Base-by-base conservation (phyloP, 2,888 invertebrate genomes). In the Ferrisia virgata region DNA sequence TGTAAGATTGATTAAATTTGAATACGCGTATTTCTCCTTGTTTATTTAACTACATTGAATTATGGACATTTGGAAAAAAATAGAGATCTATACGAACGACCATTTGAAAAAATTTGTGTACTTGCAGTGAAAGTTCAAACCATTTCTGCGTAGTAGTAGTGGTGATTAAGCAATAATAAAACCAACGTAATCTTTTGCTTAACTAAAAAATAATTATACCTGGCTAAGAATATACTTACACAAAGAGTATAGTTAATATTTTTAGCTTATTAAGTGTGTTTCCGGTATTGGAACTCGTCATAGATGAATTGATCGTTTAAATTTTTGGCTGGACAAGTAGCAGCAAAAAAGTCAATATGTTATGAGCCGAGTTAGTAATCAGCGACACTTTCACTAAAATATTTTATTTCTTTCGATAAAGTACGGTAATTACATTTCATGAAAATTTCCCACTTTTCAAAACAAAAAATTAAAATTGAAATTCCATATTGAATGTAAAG, bases 261-360 rank as follows among this genome's bases (percentile, higher is more conserved):
- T 64, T 64, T 64, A 15, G 31, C 64, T 64, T 64, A 64, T 58
- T 58, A 25, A 58, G 8, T 8, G 2, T 11, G 28, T 64, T 64
- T 64, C 64, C 64, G 64, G 64, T 64, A 64, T 64, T 64, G 64
- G 28, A 28, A 64, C 64, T 64, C 28, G 64, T 64, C 64, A 64
- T 28, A 64, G 31, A 28, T 64, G 28, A 53, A 11, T 64, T 28
- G 15, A 28, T 64, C 15, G 28, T 64, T 64, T 28, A 15, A 64
- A 64, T 64, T 64, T 64, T 64, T 28, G 28, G 28, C 28, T 64
- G 64, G 28, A 64, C 28, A 13, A 64, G 22, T 11, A 43, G 53
- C 1, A 53, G 64, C 28, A 4, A 64, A 64, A n/a, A 64, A 25
- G 64, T 28, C 3, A 13, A 64, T 15, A 5, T 64, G 28, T 64